phyloP scores from a whole-genome alignment of 2,888 invertebrate species.

The Camptogramma bilineatum region DNA sequence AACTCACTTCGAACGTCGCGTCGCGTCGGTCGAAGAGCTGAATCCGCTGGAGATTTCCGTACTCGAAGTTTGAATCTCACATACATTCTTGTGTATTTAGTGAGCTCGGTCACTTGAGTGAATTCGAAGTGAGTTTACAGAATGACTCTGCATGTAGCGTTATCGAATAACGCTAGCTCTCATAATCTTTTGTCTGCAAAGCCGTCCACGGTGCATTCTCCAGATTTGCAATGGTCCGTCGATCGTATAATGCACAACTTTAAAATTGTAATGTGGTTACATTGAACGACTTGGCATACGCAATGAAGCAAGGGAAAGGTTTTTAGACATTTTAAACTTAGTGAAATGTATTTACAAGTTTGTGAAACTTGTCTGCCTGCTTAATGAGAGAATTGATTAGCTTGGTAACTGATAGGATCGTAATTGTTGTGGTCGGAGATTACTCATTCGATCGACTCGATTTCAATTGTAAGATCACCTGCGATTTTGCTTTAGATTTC shows the following conservation, averaged over 20 bases:
- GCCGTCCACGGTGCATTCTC: constrained; percentile 44
- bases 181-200: not conserved
- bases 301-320: constrained; percentile 22
- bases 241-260: constrained; percentile 34
- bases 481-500: too few species aligned
- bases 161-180: not conserved
- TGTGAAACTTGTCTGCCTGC: constrained; percentile 22
- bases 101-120: too few species aligned
- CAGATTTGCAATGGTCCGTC: constrained; percentile 46
- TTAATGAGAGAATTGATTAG: constrained; percentile 8
- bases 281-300: constrained; percentile 20
- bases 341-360: constrained; percentile 15
- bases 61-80: too few species aligned
- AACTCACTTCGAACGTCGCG: too few species aligned
- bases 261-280: constrained; percentile 29
- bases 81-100: too few species aligned
- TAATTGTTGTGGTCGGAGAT: not conserved
- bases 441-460: not conserved
- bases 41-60: too few species aligned
- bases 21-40: too few species aligned
- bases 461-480: not conserved
- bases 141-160: too few species aligned
- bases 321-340: constrained; percentile 15
- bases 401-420: not conserved
- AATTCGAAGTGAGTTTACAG: too few species aligned